phyloP scores from a whole-genome alignment of 2,888 invertebrate genomes.

The Lithophane leautieri region DNA sequence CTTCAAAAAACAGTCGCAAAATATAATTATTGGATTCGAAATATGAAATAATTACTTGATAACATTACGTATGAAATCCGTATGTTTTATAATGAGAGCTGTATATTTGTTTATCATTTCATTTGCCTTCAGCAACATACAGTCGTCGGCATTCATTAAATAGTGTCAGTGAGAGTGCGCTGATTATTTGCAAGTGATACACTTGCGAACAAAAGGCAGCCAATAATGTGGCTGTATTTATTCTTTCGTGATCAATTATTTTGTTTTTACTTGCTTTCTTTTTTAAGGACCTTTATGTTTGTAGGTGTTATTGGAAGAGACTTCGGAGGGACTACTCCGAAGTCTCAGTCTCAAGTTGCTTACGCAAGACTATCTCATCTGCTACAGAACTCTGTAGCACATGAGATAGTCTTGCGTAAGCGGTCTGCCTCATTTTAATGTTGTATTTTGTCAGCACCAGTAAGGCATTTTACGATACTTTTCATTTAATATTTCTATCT shows the following conservation, averaged over 20 bases:
- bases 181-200: slow-evolving; percentile 48
- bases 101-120: slow-evolving; percentile 42
- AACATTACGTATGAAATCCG: slow-evolving; percentile 2
- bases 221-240: slow-evolving; percentile 23
- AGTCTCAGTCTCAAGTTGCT: too few species aligned
- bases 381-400: too few species aligned
- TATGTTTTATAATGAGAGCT: slow-evolving; percentile 6
- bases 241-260: slow-evolving; percentile 5
- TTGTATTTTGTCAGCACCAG: background rate
- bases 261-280: background rate
- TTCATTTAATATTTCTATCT: background rate
- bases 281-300: too few species aligned
- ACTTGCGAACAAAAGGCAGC: slow-evolving; percentile 23
- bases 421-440: background rate
- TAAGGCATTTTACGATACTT: background rate
- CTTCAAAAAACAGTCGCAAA: background rate
- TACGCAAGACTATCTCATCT: too few species aligned
- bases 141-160: slow-evolving; percentile 42
- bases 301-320: background rate
- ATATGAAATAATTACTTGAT: slow-evolving; percentile 24
- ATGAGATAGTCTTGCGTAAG: background rate
- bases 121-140: slow-evolving; percentile 20
- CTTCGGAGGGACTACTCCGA: too few species aligned
- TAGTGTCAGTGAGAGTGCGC: slow-evolving; percentile 16
- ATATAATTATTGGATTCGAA: slow-evolving; percentile 28